phyloP scores from a whole-genome alignment of 2,888 invertebrate genomes.

The Ischnura elegans region DNA sequence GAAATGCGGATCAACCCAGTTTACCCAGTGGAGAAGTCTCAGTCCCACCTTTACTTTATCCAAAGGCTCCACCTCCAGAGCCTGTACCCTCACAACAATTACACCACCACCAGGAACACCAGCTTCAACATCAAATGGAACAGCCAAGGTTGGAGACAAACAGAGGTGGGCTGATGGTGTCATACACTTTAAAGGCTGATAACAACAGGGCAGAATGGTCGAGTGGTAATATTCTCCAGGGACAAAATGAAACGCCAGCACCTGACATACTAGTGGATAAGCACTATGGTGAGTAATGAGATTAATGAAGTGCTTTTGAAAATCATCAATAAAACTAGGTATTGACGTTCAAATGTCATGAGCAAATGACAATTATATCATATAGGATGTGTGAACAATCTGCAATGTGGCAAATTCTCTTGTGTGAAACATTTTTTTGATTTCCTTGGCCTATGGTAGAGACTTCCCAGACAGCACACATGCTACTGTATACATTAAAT shows the following conservation, averaged over 20 bases:
- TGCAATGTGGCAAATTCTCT: too few species aligned
- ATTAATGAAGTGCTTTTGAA: too few species aligned
- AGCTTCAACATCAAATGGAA: slow-evolving; percentile 8
- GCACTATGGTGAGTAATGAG: slow-evolving; percentile 37
- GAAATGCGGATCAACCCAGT: neutral
- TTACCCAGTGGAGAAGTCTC: slow-evolving; percentile 6
- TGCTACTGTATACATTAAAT: too few species aligned
- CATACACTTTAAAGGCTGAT: slow-evolving; percentile 88
- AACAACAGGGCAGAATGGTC: neutral
- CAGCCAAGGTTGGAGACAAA: slow-evolving; percentile 83
- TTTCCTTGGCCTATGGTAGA: too few species aligned
- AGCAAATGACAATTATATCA: too few species aligned
- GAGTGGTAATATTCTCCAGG: neutral
- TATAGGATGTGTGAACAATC: too few species aligned
- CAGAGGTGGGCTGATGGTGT: slow-evolving; percentile 91
- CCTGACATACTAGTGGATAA: slow-evolving; percentile 59
- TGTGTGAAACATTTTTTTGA: too few species aligned
- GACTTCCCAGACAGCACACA: too few species aligned
- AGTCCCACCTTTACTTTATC: slow-evolving; percentile 21
- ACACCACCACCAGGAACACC: neutral
- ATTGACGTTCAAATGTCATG: too few species aligned
- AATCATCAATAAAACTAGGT: too few species aligned
- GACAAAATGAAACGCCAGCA: neutral
- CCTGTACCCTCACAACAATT: neutral
- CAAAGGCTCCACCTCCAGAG: slow-evolving; percentile 40